Conservation (phyloP, 2,797 vertebrate species). For the Crocodylus rhombifer region DNA sequence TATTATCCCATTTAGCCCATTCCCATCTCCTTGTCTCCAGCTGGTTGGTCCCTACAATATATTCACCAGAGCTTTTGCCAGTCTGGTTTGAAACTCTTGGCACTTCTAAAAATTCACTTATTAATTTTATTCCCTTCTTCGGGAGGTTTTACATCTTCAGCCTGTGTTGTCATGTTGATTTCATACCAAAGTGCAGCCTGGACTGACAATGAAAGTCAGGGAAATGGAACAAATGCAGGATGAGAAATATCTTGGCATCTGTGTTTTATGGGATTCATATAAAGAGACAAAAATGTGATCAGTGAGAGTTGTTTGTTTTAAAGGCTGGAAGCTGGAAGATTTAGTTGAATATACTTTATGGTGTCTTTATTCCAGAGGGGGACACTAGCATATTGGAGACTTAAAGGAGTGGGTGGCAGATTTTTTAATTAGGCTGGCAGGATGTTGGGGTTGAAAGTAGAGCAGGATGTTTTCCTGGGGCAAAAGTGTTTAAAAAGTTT, state of each 20-base stretch:
- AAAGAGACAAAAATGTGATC: too few species aligned
- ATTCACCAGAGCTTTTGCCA: background rate
- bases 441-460: background rate
- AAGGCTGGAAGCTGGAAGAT: background rate
- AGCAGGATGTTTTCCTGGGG: background rate
- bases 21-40: background rate
- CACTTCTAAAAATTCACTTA: background rate
- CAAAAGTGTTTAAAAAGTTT: background rate
- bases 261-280: too few species aligned
- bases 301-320: too few species aligned
- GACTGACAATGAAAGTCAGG: background rate
- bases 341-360: background rate
- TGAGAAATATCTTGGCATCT: background rate
- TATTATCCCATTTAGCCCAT: conserved; percentile 13
- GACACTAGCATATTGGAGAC: background rate
- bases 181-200: background rate
- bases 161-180: background rate
- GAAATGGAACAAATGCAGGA: background rate
- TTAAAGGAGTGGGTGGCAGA: background rate
- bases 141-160: background rate
- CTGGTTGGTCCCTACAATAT: background rate
- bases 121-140: background rate
- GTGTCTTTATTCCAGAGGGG: background rate
- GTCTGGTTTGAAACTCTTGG: conserved; percentile 9
- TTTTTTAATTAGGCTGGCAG: background rate